Evolutionary conservation across 2,113 vertebrate genomes (phyloP), one percentile per base, ranked within the genome.

Genomic region (Pristiophorus japonicus): DNA sequence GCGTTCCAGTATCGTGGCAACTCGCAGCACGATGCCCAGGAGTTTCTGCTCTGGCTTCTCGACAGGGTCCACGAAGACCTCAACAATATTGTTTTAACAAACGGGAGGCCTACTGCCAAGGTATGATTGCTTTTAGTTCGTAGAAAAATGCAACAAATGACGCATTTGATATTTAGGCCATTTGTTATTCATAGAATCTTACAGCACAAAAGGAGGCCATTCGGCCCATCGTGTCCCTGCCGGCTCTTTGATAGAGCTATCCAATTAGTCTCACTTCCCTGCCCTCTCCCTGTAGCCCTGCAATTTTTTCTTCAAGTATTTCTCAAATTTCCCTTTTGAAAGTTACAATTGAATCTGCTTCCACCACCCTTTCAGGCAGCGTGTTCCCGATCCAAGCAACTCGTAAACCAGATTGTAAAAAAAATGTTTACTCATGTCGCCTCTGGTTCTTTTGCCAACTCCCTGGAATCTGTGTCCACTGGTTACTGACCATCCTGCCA

Each of bases 61-160:
- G 99, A 99, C 97, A 97, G 99, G 96, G 99, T 99, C 1, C 99
- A 99, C 0, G 99, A 99, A 95, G 99, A 99, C 96, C 97, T 99
- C 38, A 98, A 99, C 97, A 98, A 98, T 0, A 96, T 97, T 2
- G 97, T 98, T 96, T 98, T 98, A 96, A 97, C 98, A 95, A 97
- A 97, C 0, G 96, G 97, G 96, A 96, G 98, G 96, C 97, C 98
- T 3, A 96, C 98, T 0, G 96, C 98, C 95, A 99, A 99, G 98
- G 99, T 99, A 95, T 95, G 96, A 65, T 51, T 73, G 16, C 22
- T 38, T 65, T 20, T 90, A 62, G 30, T 59, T 14, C 59, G 16
- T n/a, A 12, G 27, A 59, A 59, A 81, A 90, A 90, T 34, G 12
- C 11, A 55, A 90, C 51, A 55, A 90, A 62, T 14, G 30, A 90